Base-by-base conservation (phyloP, 2,888 invertebrate species). In the Ennomos erosarius region DNA sequence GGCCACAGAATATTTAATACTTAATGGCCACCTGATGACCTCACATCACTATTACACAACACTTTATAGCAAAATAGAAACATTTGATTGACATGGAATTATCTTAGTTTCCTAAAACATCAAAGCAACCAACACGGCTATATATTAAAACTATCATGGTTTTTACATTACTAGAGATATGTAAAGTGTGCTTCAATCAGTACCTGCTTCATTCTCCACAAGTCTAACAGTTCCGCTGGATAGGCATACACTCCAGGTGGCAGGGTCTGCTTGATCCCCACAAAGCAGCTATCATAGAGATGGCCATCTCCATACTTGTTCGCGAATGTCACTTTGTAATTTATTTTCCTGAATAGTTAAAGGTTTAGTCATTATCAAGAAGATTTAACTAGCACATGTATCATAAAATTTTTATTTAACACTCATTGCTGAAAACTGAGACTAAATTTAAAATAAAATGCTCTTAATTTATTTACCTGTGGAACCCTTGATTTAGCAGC, bases 241-340 rank as follows among this genome's bases (percentile, higher is more conserved):
- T 85, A 85, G 2, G 79, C 81, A 55, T 75, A 92, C 0, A 88
- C 74, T 1, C 90, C 90, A 0, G 82, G 13, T 0, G 92, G 91
- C 10, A 92, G 57, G 0, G 43, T 63, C 68, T 90, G 90, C 34
- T 87, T 83, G 1, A 92, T 16, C 0, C 81, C 85, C 0, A 89
- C 63, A 0, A 78, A 64, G 50, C 91, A 92, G 46, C 80, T 76
- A 9, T 76, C 73, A 54, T 78, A 80, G 6, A 80, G 52, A 71
- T 71, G 65, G 34, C 51, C 64, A 6, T 70, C 63, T 35, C 69
- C 58, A 8, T 78, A 70, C 55, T 60, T 67, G 13, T 76, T 68
- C 55, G 3, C n/a, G 9, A 88, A 84, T 4, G 72, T 69, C 64
- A 90, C 74, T 0, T 71, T 67, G 37, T 86, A 90, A 1, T 82